phyloP scores from a whole-genome alignment of 2,113 vertebrate species.

The Empidonax traillii region DNA sequence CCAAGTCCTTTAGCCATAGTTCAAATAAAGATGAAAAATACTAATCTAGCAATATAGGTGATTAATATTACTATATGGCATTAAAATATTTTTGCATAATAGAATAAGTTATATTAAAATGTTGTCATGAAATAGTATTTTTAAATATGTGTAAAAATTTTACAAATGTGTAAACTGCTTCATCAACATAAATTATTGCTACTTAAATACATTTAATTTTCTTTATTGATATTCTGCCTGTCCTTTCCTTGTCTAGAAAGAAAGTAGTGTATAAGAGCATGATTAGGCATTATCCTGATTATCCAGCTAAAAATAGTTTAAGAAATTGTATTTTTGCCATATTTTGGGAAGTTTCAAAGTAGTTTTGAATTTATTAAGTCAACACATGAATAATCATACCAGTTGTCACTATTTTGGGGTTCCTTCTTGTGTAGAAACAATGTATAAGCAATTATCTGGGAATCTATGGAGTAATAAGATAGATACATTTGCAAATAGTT shows the following conservation, averaged over 20 bases:
- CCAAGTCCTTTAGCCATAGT: constrained; percentile 62
- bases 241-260: background rate
- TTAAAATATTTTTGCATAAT: background rate
- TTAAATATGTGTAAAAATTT: background rate
- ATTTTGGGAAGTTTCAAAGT: background rate
- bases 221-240: background rate
- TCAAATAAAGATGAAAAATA: constrained; percentile 69
- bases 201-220: background rate
- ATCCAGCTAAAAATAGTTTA: background rate
- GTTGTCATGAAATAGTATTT: background rate
- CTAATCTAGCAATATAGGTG: background rate
- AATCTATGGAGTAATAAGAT: background rate
- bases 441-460: background rate
- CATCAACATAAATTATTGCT: background rate
- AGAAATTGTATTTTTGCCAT: background rate
- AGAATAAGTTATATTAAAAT: background rate
- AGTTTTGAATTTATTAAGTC: background rate
- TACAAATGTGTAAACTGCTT: background rate
- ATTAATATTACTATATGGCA: background rate
- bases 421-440: background rate
- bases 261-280: background rate
- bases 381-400: background rate
- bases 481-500: background rate
- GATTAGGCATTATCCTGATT: background rate
- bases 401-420: background rate